Evolutionary conservation across 1,140 invertebrate species (phyloP).

Genomic region (Diachasmimorpha longicaudata): DNA sequence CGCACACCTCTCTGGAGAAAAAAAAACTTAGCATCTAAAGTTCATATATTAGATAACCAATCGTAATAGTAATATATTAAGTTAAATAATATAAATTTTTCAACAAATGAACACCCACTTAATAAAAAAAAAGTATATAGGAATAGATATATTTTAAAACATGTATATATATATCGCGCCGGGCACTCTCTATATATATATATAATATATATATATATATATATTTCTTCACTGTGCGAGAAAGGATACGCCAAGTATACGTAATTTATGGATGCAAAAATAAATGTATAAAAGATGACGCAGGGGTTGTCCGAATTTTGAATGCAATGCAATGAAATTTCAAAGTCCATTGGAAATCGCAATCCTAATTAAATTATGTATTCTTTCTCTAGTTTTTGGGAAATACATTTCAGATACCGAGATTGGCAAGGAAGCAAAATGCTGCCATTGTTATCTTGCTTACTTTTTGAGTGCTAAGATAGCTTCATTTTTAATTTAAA

Average conservation of each 20-base stretch:
- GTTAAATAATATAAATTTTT: conserved; percentile 3
- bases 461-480: no score
- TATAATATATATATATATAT: not conserved
- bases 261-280: not conserved
- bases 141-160: no score
- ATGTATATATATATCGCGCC: not conserved
- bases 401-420: no score
- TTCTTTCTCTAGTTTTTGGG: no score
- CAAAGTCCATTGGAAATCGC: not conserved
- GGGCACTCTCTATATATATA: not conserved
- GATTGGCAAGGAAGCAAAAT: no score
- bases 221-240: not conserved
- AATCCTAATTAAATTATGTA: no score
- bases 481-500: no score
- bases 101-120: not conserved
- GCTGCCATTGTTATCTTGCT: no score
- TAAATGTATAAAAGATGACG: not conserved
- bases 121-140: not conserved
- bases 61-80: conserved; percentile 1
- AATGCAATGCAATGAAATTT: not conserved
- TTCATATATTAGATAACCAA: not conserved
- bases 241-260: not conserved
- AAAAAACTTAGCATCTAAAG: not conserved
- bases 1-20: not conserved
- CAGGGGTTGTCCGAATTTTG: not conserved